Evolutionary conservation across 2,797 vertebrate genomes (phyloP).

Genomic region (Setipinna tenuifilis): DNA sequence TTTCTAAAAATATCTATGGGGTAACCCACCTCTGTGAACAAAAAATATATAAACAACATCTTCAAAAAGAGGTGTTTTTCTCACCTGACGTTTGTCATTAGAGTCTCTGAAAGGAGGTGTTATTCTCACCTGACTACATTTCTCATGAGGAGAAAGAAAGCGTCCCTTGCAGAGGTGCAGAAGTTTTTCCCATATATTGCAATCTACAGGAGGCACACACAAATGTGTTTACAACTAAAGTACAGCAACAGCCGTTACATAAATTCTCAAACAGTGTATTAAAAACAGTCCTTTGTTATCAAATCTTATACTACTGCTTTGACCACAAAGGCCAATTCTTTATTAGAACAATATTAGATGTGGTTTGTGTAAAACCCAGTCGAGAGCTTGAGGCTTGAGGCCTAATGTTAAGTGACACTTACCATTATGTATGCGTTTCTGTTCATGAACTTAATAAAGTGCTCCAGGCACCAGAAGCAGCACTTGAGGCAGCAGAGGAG

Average conservation of each 20-base stretch:
- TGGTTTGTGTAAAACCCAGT: neutral
- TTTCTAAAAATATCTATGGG: too few species aligned
- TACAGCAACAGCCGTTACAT: too few species aligned
- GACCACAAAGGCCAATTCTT: neutral
- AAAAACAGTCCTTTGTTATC: neutral
- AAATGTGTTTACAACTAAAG: too few species aligned
- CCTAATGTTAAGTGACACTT: conserved; percentile 31
- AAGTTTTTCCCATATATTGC: conserved; percentile 96
- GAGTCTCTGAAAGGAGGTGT: neutral
- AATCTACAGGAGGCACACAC: conserved; percentile 75
- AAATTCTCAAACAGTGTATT: too few species aligned
- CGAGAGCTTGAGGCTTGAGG: neutral
- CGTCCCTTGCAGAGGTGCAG: conserved; percentile 90
- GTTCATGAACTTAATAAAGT: conserved; percentile 93
- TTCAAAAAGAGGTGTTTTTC: too few species aligned
- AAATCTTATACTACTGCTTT: neutral
- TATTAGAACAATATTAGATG: neutral
- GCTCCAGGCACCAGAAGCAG: conserved; percentile 98
- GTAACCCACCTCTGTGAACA: too few species aligned
- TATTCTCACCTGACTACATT: conserved; percentile 88
- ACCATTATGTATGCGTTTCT: conserved; percentile 98
- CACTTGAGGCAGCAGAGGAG: conserved; percentile 90
- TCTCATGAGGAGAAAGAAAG: conserved; percentile 94
- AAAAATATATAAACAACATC: too few species aligned
- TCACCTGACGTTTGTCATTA: too few species aligned